These are phyloP conservation scores for Apodemia duryi DNA, from an alignment of 2,888 invertebrate genomes.

Conservation along the genomic window DNA sequence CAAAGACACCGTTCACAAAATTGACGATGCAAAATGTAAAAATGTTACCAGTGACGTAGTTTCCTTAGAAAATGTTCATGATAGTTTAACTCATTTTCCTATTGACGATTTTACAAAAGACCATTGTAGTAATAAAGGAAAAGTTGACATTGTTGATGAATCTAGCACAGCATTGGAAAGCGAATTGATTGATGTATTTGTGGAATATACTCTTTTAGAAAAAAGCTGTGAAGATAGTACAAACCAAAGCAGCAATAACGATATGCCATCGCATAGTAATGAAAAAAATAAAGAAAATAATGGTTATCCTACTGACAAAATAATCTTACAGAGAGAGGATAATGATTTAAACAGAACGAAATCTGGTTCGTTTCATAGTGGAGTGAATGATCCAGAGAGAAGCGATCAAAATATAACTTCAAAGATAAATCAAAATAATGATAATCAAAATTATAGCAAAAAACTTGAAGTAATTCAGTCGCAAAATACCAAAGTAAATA, in stretches of 20 bases:
- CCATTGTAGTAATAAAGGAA: not conserved
- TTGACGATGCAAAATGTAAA: not conserved
- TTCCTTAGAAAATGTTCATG: not conserved
- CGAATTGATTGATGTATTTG: not conserved
- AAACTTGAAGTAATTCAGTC: too few relatives aligned
- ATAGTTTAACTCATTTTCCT: not conserved
- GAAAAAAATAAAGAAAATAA: not conserved
- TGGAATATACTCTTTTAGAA: not conserved
- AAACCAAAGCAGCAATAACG: not conserved
- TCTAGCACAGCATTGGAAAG: not conserved
- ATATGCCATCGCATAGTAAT: not conserved
- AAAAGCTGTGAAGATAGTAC: not conserved
- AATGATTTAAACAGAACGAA: not conserved
- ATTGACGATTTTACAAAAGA: not conserved
- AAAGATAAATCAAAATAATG: too few relatives aligned
- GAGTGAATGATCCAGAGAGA: not conserved
- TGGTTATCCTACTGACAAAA: not conserved
- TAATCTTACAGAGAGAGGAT: not conserved
- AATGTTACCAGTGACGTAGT: not conserved
- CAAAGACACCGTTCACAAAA: not conserved
- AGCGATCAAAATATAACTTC: not conserved
- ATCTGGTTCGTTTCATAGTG: not conserved
- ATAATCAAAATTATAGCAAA: too few relatives aligned
- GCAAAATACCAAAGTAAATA: not conserved
- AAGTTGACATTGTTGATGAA: not conserved